Evolutionary conservation across 2,888 invertebrate species (phyloP), one percentile per base, ranked within the genome.

Genomic region (Phengaris arion): DNA sequence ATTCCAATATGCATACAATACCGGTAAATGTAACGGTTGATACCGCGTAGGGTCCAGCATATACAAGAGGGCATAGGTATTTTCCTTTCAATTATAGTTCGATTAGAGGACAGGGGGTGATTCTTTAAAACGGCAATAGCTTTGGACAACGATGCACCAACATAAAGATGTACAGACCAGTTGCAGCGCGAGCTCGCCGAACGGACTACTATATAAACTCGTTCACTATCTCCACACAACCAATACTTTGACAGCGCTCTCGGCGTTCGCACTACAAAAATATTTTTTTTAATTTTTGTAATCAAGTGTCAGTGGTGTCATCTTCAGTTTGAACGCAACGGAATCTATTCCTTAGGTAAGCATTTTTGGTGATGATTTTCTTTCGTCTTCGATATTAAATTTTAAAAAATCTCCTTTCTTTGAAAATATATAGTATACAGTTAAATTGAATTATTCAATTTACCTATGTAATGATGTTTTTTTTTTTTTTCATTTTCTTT

Each of bases 191-290:
- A 86, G 85, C 84, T 85, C 82, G 85, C 85, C 80, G 80, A 77
- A 80, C 83, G 79, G 80, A 82, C 84, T 78, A 76, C 74, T 93
- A 93, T 93, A 93, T 89, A 93, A 91, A 85, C 86, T 83, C 83
- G 83, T 81, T 82, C 85, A 83, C 87, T 89, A 89, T 89, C 89
- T 88, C 82, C 83, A 86, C 82, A 83, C 84, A 84, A 87, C 87
- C 91, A 93, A 92, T 93, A 90, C 89, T 89, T 90, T 86, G 89
- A 89, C 86, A 87, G 84, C 89, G 84, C 90, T 88, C 91, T 86
- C 84, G 86, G 85, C 88, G 91, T 83, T 84, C 89, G 86, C 89
- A 91, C 88, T 85, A 80, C 81, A 82, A 81, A 84, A 83, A 77
- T 81, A 76, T 83, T 82, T 86, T 87, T 85, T 85, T 80, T 35